Evolutionary conservation across 2,797 vertebrate species (phyloP), one percentile per base, ranked within the genome.

Genomic region (Hafferia zeledoni): DNA sequence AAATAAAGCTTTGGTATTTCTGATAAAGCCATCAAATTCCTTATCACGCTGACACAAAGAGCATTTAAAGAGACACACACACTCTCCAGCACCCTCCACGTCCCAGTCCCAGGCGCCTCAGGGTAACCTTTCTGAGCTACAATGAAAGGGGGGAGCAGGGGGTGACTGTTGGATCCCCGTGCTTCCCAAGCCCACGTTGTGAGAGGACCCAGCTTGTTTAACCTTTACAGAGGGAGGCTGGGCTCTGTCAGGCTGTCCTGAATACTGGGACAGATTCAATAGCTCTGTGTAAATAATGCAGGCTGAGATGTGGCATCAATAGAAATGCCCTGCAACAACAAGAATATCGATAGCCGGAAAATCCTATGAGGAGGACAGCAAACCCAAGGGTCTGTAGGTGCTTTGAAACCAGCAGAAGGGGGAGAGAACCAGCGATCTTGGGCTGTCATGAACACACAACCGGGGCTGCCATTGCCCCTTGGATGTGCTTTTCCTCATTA

Each of bases 1-100:
- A 99, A 99, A 99, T 99, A 99, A 99, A 99, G 99, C 99, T 98
- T 97, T 98, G 99, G 98, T 98, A 99, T 99, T 99, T 99, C 98
- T 99, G 99, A 99, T 99, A 99, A 99, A 99, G 99, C 98, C 99
- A 99, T 99, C 99, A 99, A 99, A 99, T 99, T 99, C 99, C 99
- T 99, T 99, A 99, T 99, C 99, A 98, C 72, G 85, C 98, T 98
- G 98, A 98, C 98, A 98, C 95, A 97, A 98, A 98, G 98, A 98
- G 98, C 98, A 98, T 99, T 99, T 99, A 99, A 99, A 99, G 98
- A 98, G 98, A 98, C 98, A 99, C 98, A 95, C 95, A 87, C 97
- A 71, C 97, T 95, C 94, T 93, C 95, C 95, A 96, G 96, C 83
- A 91, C 93, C 79, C 74, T 94, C 81, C 57, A n/a, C 80, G 78